Evolutionary conservation across 2,797 vertebrate genomes (phyloP), one percentile per base, ranked within the genome.

Genomic region (Calcarius lapponicus): DNA sequence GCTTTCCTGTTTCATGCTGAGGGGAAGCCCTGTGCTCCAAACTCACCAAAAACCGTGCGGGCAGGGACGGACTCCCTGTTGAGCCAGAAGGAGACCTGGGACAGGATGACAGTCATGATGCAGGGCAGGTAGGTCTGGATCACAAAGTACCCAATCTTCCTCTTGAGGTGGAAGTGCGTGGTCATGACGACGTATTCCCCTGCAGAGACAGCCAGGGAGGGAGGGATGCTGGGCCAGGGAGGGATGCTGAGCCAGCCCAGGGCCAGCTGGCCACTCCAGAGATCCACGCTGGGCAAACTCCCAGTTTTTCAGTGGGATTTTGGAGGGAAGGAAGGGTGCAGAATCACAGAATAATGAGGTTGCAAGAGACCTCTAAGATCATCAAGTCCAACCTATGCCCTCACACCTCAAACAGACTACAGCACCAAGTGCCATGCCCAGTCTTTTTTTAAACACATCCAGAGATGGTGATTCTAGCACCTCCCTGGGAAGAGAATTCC

Each of bases 21-120:
- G 47, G 32, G 31, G n/a, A 22, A 9, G 8, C 34, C 45, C 40
- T 3, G 1, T 10, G 38, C 69, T 51, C 19, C 56, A 83, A 54
- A 97, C 99, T 99, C 96, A 99, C 99, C 99, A 70, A 99, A 99
- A 36, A 99, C 99, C 0, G 99, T 99, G 92, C 99, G 99, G 10
- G 99, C 99, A 60, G 99, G 99, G 82, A 99, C 99, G 0, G 99
- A 99, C 94, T 99, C 99, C 92, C 99, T 98, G 98, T 99, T 99
- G 67, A 99, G 98, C 99, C 99, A 99, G 98, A 99, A 99, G 96
- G 99, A 99, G 72, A 99, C 99, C 97, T 99, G 99, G 95, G 99
- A 99, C 94, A 99, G 98, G 96, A 99, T 99, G 98, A 99, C 99
- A 1, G 99, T 99, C 99, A 99, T 99, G 97, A 99, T 99, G 98